Base-by-base conservation (phyloP, 2,888 invertebrate genomes). In the Ceriagrion tenellum region DNA sequence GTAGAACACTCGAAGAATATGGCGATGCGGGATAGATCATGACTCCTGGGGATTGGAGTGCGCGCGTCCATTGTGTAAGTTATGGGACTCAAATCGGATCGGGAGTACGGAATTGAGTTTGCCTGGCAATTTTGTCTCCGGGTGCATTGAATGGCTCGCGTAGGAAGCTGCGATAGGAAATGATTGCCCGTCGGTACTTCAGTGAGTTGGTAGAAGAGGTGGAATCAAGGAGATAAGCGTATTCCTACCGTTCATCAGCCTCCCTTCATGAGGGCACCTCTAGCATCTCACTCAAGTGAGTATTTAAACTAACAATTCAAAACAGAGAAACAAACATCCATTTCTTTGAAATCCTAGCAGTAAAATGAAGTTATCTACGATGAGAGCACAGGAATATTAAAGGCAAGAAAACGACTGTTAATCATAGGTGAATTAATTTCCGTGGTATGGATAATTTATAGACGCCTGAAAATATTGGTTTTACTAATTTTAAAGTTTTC, bases 11-110 rank as follows among this genome's bases (percentile, higher is more conserved):
- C 74, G 93, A 40, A 26, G 74, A 18, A 69, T 74, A 69, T 13
- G 40, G 47, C 69, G 63, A 69, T 91, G 81, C 81, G n/a, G 81
- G 30, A 81, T 81, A 35, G 81, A 81, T 81, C 35, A 81, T 35
- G 35, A 35, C 81, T 69, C 81, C 81, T 12, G 81, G 81, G 81
- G 26, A 81, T 81, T 35, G 81, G 35, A 81, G 81, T 81, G 35
- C 26, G 81, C 81, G 59, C 59, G 59, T 12, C 81, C 81, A 35
- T 81, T 81, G 81, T 81, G 81, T 0, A 16, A 81, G 81, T 81
- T 81, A 81, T 35, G 30, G 81, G 81, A 81, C 35, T 81, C 13
- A 35, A 81, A 81, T 81, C 81, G 30, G 81, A 81, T 81, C 6
- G 81, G 26, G 81, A 81, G 35, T 4, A 6, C 26, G 81, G 81